Evolutionary conservation across 1,140 invertebrate genomes (phyloP).

Genomic region (Drosophila bocqueti): DNA sequence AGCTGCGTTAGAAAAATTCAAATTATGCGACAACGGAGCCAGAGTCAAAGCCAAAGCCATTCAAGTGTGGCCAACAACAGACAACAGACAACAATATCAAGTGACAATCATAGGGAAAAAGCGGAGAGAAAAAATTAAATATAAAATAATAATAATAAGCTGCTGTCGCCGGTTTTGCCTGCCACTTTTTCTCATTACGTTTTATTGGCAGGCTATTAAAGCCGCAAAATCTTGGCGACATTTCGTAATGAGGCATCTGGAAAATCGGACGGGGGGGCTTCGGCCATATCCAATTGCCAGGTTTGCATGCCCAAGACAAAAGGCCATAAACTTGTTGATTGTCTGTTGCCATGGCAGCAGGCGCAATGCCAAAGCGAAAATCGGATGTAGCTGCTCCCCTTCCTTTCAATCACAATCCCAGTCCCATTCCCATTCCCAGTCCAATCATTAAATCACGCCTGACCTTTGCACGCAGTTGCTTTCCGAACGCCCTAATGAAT

Average conservation of each 20-base stretch:
- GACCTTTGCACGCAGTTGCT: slow-evolving; percentile 43
- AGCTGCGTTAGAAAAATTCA: slow-evolving; percentile 64
- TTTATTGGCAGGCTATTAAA: slow-evolving; percentile 58
- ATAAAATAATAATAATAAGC: slow-evolving; percentile 50
- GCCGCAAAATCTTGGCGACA: slow-evolving; percentile 63
- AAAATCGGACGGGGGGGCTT: slow-evolving; percentile 3
- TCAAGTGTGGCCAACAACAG: slow-evolving; percentile 46
- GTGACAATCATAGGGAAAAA: slow-evolving; percentile 52
- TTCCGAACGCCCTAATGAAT: slow-evolving; percentile 38
- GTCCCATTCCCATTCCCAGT: not conserved
- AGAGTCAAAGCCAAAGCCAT: slow-evolving; percentile 21
- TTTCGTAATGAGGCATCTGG: slow-evolving; percentile 56
- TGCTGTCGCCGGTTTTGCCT: slow-evolving; percentile 6
- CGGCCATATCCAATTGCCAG: slow-evolving; percentile 36
- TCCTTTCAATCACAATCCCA: not conserved
- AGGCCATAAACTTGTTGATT: slow-evolving; percentile 51
- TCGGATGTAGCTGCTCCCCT: slow-evolving; percentile 1
- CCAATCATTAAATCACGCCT: slow-evolving; percentile 24
- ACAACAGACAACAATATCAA: slow-evolving; percentile 52
- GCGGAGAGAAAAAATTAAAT: slow-evolving; percentile 14
- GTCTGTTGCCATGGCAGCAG: slow-evolving; percentile 39
- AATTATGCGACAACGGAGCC: slow-evolving; percentile 54
- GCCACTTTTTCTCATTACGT: slow-evolving; percentile 60
- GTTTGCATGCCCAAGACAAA: slow-evolving; percentile 47
- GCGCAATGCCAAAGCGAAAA: slow-evolving; percentile 23